These are phyloP conservation scores for Pangasius krempfi DNA, from an alignment of 2,797 vertebrate species.

Conservation along the genomic window DNA sequence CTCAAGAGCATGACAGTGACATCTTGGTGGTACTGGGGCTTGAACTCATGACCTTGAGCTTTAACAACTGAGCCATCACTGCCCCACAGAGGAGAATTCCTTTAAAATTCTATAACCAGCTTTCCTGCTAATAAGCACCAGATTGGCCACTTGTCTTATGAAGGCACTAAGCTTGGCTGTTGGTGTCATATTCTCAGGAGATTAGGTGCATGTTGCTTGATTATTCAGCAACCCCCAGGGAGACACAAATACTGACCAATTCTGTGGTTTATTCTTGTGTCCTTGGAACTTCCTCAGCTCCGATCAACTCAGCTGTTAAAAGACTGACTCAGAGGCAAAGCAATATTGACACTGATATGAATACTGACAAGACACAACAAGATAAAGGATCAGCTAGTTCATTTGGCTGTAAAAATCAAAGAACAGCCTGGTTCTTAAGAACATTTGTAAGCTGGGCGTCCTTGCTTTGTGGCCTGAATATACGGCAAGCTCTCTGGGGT, in stretches of 20 bases:
- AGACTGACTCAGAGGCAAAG: conserved; percentile 43
- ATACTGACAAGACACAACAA: background rate
- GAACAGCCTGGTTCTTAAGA: conserved; percentile 17
- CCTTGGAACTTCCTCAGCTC: conserved; percentile 64
- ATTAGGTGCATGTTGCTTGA: conserved; percentile 44
- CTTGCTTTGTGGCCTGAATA: conserved; percentile 1
- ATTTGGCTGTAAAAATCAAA: background rate
- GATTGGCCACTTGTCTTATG: conserved; percentile 4
- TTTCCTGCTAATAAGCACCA: conserved; percentile 45
- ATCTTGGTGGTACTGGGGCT: background rate
- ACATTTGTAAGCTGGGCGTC: background rate
- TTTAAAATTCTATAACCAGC: background rate
- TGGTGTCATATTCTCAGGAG: conserved; percentile 38
- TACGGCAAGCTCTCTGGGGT: conserved; percentile 33
- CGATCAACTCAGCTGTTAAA: conserved; percentile 64
- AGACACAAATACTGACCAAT: conserved; percentile 45
- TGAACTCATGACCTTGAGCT: background rate
- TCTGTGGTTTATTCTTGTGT: conserved; percentile 33
- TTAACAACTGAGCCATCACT: background rate
- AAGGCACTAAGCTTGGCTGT: conserved; percentile 36
- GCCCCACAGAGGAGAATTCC: background rate
- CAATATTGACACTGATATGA: background rate
- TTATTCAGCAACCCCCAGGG: conserved; percentile 41
- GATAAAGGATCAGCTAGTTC: background rate
- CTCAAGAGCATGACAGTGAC: background rate